phyloP scores from a whole-genome alignment of 2,888 invertebrate genomes.

The Coenonympha arcania region DNA sequence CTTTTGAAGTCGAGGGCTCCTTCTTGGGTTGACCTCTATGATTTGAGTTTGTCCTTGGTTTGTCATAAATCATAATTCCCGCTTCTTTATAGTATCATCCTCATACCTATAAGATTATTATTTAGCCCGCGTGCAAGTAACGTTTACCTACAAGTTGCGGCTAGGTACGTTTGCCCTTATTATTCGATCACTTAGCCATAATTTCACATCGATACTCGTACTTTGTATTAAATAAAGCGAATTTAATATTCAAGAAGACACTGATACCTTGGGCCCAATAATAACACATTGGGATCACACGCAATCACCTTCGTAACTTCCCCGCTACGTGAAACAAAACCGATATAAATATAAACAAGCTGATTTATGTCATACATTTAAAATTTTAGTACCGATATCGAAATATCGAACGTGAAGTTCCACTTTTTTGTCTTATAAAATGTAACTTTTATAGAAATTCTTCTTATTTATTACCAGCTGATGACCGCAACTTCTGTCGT shows the following conservation, averaged over 20 bases:
- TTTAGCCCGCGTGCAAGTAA: too few species aligned
- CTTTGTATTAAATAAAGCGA: background rate
- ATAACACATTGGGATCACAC: background rate
- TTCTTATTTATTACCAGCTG: background rate
- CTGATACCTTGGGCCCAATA: background rate
- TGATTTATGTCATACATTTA: conserved; percentile 6
- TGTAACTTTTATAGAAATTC: background rate
- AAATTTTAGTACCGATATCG: conserved; percentile 4
- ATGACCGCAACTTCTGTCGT: background rate
- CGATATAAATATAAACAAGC: background rate
- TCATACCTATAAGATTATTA: too few species aligned
- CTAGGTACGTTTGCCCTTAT: too few species aligned
- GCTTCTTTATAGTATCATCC: too few species aligned
- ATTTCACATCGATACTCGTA: too few species aligned
- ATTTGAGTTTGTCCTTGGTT: too few species aligned
- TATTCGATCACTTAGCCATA: too few species aligned
- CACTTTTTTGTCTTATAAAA: conserved; percentile 1
- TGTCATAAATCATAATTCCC: too few species aligned
- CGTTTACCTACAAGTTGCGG: too few species aligned
- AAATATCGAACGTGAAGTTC: background rate
- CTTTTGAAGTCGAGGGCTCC: too few species aligned
- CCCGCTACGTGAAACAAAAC: conserved; percentile 9
- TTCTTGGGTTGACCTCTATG: too few species aligned
- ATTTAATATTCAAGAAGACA: background rate
- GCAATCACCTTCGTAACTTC: background rate